Conservation (phyloP, 53 echinoderm and acorn worm species). For the Actinopyga echinites region DNA sequence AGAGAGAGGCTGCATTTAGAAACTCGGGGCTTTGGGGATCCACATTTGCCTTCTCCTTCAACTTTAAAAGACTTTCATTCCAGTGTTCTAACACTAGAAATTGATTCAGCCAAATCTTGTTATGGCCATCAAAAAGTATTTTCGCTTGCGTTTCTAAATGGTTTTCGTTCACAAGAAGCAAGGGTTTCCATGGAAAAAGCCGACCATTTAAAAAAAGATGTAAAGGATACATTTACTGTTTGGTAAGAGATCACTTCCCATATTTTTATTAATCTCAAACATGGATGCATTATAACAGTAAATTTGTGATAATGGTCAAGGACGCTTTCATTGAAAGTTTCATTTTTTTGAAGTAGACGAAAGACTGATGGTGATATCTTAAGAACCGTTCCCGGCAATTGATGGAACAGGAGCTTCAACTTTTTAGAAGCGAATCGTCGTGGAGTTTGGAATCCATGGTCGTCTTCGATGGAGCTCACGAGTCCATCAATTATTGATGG, state of each 20-base stretch:
- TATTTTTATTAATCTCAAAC: neutral
- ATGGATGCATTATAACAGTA: neutral
- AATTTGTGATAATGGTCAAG: neutral
- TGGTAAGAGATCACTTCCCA: neutral
- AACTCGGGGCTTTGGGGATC: neutral
- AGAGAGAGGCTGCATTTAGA: too few relatives aligned
- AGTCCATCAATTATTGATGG: too few relatives aligned
- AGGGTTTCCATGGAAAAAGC: neutral
- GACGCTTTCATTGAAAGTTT: too few relatives aligned
- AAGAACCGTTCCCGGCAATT: too few relatives aligned
- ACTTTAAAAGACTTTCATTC: neutral
- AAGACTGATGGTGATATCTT: too few relatives aligned
- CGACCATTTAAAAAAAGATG: neutral
- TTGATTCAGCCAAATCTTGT: neutral
- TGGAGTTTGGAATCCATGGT: too few relatives aligned
- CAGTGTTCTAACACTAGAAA: neutral
- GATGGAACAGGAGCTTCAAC: too few relatives aligned
- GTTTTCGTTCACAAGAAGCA: neutral
- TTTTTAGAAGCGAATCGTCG: too few relatives aligned
- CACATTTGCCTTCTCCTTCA: neutral
- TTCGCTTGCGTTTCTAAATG: neutral
- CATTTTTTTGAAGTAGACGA: too few relatives aligned
- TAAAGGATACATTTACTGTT: too few relatives aligned
- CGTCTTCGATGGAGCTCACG: too few relatives aligned
- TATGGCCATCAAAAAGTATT: neutral